These are phyloP conservation scores for Macquaria ambigua DNA, from an alignment of 2,113 vertebrate genomes.

Conservation along the genomic window DNA sequence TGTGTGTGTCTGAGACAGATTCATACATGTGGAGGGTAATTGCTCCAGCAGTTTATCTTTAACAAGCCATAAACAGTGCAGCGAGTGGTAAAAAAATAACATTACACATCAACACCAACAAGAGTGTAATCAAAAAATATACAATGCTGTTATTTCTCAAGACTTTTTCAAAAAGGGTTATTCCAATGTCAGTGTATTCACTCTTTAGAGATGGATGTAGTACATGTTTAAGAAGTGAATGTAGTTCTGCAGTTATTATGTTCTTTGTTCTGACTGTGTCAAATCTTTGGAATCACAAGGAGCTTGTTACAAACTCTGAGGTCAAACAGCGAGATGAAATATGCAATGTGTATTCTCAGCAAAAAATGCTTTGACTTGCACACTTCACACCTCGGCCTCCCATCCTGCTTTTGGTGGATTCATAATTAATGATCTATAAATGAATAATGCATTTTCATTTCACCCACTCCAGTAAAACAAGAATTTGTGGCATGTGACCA, in stretches of 20 bases:
- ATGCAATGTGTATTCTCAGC: slow-evolving; percentile 72
- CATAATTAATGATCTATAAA: slow-evolving; percentile 82
- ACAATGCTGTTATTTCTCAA: slow-evolving; percentile 7
- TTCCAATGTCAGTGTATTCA: slow-evolving; percentile 21
- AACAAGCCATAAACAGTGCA: neutral
- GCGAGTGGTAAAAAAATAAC: neutral
- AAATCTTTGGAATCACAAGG: slow-evolving; percentile 48
- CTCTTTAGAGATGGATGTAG: slow-evolving; percentile 19
- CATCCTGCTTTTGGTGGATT: slow-evolving; percentile 72
- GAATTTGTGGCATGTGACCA: slow-evolving; percentile 74
- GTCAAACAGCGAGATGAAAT: slow-evolving; percentile 73
- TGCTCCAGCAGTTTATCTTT: neutral
- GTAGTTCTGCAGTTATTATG: slow-evolving; percentile 29
- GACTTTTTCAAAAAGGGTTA: neutral
- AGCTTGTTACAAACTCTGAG: slow-evolving; percentile 65
- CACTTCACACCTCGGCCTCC: slow-evolving; percentile 78
- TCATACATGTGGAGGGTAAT: neutral
- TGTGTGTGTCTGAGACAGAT: neutral
- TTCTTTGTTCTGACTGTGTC: slow-evolving; percentile 50
- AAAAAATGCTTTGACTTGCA: slow-evolving; percentile 73
- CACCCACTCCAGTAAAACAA: slow-evolving; percentile 71
- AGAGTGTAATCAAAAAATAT: neutral
- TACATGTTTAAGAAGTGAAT: slow-evolving; percentile 23
- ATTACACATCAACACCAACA: slow-evolving; percentile 1
- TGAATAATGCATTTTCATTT: slow-evolving; percentile 84